Conservation (phyloP, 2,797 vertebrate genomes). For the Characodon lateralis region DNA sequence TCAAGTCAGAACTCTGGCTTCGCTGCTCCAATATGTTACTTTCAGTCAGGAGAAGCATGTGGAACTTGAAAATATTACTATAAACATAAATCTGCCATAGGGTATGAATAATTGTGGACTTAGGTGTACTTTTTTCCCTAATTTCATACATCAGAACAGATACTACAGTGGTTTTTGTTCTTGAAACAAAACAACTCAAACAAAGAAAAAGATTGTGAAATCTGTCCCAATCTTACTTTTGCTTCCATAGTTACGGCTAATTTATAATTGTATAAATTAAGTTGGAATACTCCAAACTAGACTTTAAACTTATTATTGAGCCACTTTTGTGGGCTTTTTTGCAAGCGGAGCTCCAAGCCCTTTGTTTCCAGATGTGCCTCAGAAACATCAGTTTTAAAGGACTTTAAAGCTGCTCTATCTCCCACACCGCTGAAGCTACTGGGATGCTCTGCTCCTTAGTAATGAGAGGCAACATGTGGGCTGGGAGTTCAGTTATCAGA, state of each 20-base stretch:
- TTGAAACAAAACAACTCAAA: neutral
- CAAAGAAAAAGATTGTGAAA: neutral
- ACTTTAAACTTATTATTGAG: neutral
- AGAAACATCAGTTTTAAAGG: neutral
- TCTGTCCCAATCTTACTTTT: neutral
- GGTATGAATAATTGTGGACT: neutral
- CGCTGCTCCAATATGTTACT: too few species aligned
- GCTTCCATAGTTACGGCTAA: neutral
- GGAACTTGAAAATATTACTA: neutral
- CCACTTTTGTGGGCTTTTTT: neutral
- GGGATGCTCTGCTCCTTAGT: neutral
- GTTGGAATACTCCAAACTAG: neutral
- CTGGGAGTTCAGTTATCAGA: neutral
- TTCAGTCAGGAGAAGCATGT: neutral
- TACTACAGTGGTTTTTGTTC: neutral
- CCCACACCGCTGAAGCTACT: neutral
- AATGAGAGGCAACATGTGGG: neutral
- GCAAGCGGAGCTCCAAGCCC: neutral
- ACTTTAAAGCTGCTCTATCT: neutral
- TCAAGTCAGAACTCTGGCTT: neutral
- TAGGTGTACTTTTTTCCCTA: neutral
- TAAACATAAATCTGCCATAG: too few species aligned
- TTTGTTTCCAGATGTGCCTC: neutral
- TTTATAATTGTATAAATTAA: neutral
- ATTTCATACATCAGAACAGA: neutral